Conservation (phyloP, 2,797 vertebrate genomes). For the Acomys russatus region DNA sequence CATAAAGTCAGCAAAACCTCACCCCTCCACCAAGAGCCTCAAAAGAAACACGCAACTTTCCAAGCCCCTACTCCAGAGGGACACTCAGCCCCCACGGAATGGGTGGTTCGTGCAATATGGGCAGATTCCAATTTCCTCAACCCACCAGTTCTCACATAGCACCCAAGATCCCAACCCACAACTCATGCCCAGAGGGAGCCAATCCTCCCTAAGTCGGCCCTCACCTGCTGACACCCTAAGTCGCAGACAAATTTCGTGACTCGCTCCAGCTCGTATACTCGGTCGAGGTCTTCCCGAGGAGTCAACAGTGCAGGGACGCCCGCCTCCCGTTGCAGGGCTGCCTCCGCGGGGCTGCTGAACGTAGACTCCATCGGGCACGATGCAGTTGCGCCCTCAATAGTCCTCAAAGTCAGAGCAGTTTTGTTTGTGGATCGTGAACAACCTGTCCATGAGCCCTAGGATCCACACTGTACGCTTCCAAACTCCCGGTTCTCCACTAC, state of each 20-base stretch:
- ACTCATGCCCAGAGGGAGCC: not conserved
- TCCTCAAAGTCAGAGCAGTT: not conserved
- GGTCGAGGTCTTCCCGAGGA: constrained; percentile 84
- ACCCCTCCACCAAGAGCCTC: not conserved
- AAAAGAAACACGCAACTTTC: not conserved
- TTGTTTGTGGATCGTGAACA: accelerated
- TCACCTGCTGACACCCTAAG: constrained; percentile 72
- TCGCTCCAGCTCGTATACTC: constrained; percentile 91
- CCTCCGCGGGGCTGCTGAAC: constrained; percentile 93
- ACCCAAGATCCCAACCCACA: accelerated
- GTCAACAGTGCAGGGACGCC: constrained; percentile 67
- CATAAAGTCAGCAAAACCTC: constrained; percentile 21
- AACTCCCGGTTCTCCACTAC: not conserved
- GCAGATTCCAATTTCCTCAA: not conserved
- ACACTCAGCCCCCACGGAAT: not conserved
- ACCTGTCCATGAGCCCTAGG: accelerated
- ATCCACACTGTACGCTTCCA: accelerated
- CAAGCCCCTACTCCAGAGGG: not conserved
- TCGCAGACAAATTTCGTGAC: constrained; percentile 87
- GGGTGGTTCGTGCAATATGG: not conserved
- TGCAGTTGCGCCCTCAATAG: not conserved
- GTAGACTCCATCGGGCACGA: constrained; percentile 88
- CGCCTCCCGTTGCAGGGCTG: constrained; percentile 88
- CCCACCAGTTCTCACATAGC: not conserved
- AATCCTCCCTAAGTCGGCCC: not conserved